Base-by-base conservation (phyloP, 2,797 vertebrate genomes). In the Ctenochaetus hawaiiensis region DNA sequence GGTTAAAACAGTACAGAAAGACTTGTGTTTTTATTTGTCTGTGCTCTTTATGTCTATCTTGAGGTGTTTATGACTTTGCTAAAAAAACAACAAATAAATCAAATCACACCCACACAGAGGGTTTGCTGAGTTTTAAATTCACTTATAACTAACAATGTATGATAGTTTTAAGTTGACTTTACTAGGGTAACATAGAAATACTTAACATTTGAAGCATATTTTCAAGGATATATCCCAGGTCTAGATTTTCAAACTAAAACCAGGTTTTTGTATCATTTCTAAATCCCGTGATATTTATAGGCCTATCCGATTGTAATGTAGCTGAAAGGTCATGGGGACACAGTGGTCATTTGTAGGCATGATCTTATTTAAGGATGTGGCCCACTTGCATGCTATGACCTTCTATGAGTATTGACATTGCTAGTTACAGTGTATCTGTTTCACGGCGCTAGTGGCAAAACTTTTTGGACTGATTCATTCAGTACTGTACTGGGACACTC, bases 391-490 rank as follows among this genome's bases (percentile, higher is more conserved):
- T 37, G 45, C 78, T 57, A 23, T 85, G 85, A 86, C 87, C 90
- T 85, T 78, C 39, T 70, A 23, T 72, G 67, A 81, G 63, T 83
- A 67, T 63, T 74, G 64, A 67, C 83, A 56, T 78, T 59, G 45
- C 51, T 72, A 34, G 2, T 56, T 72, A 48, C 81, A 81, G 51
- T 65, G 45, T 63, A 83, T 89, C 84, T 51, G 70, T 84, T 89
- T 83, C 82, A 82, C 73, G 37, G 76, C 41, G 53, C 51, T 8
- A 56, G 58, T 53, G 72, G 66, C 22, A 58, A 80, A 80, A 82
- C 78, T 56, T 84, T 8, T 76, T 43, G 86, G 92, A 85, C 74
- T 2, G 78, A 45, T 59, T 80, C 87, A 93, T 86, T 90, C 48
- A 0, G 57, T n/a, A 59, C 66, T n/a, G 57, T 2, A 26, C 39